Percentiles rank a stretch among this genome's conserved stretches.
phyloP scores from a whole-genome alignment of 2,888 invertebrate genomes.

The Volucella zonaria region DNA sequence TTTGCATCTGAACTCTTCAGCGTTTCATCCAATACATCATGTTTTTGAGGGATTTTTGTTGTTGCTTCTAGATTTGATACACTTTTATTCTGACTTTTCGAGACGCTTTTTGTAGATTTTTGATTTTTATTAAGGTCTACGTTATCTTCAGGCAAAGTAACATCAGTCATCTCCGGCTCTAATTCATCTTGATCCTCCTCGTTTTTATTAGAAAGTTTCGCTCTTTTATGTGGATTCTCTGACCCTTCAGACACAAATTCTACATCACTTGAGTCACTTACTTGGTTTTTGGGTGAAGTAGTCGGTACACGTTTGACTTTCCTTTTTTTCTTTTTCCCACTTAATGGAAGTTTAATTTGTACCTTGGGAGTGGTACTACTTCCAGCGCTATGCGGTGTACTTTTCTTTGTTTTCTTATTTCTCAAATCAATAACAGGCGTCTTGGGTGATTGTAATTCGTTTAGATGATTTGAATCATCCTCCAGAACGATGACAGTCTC shows the following conservation, averaged over 20 bases:
- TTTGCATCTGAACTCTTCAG: not conserved
- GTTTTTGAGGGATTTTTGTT: no score
- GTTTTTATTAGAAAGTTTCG: slow-evolving; percentile 72
- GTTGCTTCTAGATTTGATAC: no score
- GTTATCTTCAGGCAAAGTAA: not conserved
- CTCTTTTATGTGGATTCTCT: slow-evolving; percentile 78
- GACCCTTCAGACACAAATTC: slow-evolving; percentile 75
- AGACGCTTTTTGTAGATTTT: no score
- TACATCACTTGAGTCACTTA: slow-evolving; percentile 78
- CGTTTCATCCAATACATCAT: not conserved
- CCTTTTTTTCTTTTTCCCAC: slow-evolving; percentile 76
- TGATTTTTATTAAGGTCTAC: slow-evolving; percentile 1
- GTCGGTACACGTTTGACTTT: slow-evolving; percentile 71
- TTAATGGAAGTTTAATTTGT: slow-evolving; percentile 79
- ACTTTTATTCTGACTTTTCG: no score
- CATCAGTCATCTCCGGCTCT: not conserved
- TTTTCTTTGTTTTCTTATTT: slow-evolving; percentile 38
- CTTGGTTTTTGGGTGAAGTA: slow-evolving; percentile 16
- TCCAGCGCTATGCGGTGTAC: slow-evolving; percentile 14
- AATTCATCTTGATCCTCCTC: not conserved
- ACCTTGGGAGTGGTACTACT: slow-evolving; percentile 71
- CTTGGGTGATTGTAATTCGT: slow-evolving; percentile 24
- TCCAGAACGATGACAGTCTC: slow-evolving; percentile 43
- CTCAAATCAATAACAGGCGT: slow-evolving; percentile 33
- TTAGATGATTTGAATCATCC: slow-evolving; percentile 4